Conservation (phyloP, 2,797 vertebrate genomes). For the Ctenochaetus hawaiiensis region DNA sequence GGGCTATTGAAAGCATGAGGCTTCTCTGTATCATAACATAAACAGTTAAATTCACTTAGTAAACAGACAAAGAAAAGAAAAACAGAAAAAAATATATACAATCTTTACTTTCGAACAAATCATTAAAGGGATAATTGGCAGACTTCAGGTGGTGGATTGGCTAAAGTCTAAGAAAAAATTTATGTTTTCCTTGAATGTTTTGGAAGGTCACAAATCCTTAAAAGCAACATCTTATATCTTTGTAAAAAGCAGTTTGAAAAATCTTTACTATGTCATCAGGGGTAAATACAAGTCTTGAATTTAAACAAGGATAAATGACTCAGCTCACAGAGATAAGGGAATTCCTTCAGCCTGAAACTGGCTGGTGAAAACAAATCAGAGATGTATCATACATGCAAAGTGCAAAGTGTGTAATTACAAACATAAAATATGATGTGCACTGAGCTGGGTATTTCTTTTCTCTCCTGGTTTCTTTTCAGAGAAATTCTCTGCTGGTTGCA, state of each 20-base stretch:
- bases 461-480: background rate
- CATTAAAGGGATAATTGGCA: too few species aligned
- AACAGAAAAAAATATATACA: background rate
- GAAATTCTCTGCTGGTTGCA: slow-evolving; percentile 1
- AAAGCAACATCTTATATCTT: background rate
- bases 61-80: background rate
- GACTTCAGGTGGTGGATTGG: background rate
- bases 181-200: background rate
- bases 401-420: slow-evolving; percentile 25
- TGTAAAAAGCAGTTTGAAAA: background rate
- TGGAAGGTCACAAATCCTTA: too few species aligned
- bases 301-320: slow-evolving; percentile 3
- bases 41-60: background rate
- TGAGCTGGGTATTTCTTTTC: background rate
- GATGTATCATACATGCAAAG: background rate
- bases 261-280: background rate
- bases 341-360: slow-evolving; percentile 14
- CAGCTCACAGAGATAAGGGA: background rate
- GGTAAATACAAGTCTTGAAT: background rate
- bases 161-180: background rate
- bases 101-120: background rate
- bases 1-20: background rate
- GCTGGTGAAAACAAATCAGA: slow-evolving; percentile 23
- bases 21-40: background rate
- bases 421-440: background rate